Evolutionary conservation across 2,113 vertebrate genomes (phyloP), one percentile per base, ranked within the genome.

Genomic region (Perccottus glenii): DNA sequence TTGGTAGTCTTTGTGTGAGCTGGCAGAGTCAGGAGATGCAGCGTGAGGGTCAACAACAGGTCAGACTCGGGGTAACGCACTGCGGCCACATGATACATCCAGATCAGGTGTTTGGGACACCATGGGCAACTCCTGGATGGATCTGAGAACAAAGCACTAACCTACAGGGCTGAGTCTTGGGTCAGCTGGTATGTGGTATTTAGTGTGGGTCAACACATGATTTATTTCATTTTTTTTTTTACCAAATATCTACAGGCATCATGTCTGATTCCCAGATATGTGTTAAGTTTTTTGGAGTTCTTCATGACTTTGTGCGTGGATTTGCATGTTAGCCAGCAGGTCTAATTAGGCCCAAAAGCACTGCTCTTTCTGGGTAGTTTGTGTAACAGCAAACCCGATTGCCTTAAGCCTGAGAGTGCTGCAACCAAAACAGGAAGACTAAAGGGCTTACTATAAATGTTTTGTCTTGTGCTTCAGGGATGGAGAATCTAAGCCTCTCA

Each of bases 401-500:
- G 59, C 80, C 71, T 71, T 50, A 64, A 79, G 77, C 67, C 64
- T 56, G 67, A 51, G 65, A 85, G 70, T 61, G 49, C 67, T 62
- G 50, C 36, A 66, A 74, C 55, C 59, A 63, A 77, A 82, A 80
- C 58, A 44, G 63, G 43, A 49, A 57, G 57, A 76, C 72, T 55
- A 80, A 80, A 71, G 66, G 73, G 61, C 83, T 81, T 73, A 77
- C 58, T 77, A 60, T 58, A 75, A 73, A 71, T 84, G 82, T 88
- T 87, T 52, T 76, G 81, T 90, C 81, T 88, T 90, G 57, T 71
- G 73, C 76, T 78, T 47, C 50, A 80, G 81, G 67, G 64, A 61
- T 57, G 44, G 70, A 47, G 14, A 80, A 88, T 89, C 82, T 79
- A 65, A 69, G 61, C 72, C 85, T 79, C 64, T 43, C 6, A 43